Base-by-base conservation (phyloP, 2,888 invertebrate genomes). In the Ophioninae sp. region DNA sequence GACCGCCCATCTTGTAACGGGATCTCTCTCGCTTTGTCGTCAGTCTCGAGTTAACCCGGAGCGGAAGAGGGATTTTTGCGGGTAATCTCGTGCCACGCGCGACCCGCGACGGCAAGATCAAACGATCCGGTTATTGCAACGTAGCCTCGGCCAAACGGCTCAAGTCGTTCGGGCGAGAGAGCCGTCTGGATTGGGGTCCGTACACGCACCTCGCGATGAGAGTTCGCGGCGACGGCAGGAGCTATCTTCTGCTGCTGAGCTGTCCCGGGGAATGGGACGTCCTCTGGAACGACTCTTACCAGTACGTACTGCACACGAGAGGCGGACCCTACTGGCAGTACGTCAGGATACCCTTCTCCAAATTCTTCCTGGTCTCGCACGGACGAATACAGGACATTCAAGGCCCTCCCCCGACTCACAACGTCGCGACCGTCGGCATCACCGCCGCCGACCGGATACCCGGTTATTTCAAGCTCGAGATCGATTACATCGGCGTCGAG, bases 291-390 rank as follows among this genome's bases (percentile, higher is more conserved):
- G 98, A 99, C 93, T 94, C 96, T 20, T 98, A 96, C 92, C 95
- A 96, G 89, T 99, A 96, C 93, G 95, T 96, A 0, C 93, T 99
- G 6, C 98, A 96, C 91, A 99, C 99, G 0, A 95, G 99, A 93
- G 99, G 99, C 59, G 99, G 99, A 0, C 99, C 99, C 0, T 99
- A 99, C 92, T 99, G 99, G 99, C 99, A 99, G 94, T 86, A 88
- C 83, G 95, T 95, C 63, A 94, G 96, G 97, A 97, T 99, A 90
- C 99, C 99, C 0, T 98, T 99, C 93, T 98, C 98, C 10, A 98
- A 98, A 93, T 99, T 99, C 91, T 95, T 96, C 86, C 93, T 97
- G 56, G 94, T 95, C 3, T 95, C 96, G 3, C 98, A 97, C 93
- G 99, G 99, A 2, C 94, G 97, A 30, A 92, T 98, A 51, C 98